Evolutionary conservation across 2,113 vertebrate species (phyloP).

Genomic region (Siniperca chuatsi): DNA sequence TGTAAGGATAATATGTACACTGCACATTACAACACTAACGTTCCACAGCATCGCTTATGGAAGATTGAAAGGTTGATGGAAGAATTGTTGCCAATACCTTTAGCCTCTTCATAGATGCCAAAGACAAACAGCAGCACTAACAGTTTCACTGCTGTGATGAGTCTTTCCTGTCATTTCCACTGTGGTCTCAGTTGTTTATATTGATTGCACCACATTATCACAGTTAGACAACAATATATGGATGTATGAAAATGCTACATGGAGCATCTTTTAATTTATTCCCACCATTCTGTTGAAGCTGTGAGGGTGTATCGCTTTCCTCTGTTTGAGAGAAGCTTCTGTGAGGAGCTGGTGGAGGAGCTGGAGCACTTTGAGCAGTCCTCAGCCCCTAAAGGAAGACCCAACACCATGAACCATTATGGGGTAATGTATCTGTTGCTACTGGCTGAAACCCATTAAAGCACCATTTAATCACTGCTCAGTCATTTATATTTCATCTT

Average conservation of each 20-base stretch:
- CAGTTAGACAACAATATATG: background rate
- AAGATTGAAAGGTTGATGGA: no score
- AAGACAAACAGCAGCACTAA: no score
- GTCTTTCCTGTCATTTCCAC: no score
- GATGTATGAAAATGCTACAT: background rate
- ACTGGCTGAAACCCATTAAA: background rate
- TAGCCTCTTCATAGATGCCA: no score
- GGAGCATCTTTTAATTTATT: background rate
- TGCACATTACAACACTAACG: no score
- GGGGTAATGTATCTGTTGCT: slow-evolving; percentile 86
- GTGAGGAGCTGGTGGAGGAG: slow-evolving; percentile 89
- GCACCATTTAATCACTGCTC: background rate
- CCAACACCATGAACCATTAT: slow-evolving; percentile 98
- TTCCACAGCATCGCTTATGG: no score
- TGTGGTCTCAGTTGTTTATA: no score
- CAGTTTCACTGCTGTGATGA: no score
- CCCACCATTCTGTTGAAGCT: slow-evolving; percentile 77
- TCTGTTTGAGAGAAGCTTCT: slow-evolving; percentile 90
- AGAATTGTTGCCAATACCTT: no score
- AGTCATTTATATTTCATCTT: background rate
- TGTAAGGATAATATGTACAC: no score
- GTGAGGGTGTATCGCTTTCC: slow-evolving; percentile 90
- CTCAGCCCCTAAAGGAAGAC: slow-evolving; percentile 91
- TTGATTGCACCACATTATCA: no score
- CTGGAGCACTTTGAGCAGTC: slow-evolving; percentile 95